Percentiles rank a stretch among this genome's conserved stretches.
phyloP scores from a whole-genome alignment of 1,140 invertebrate species.

The Eupeodes corollae region DNA sequence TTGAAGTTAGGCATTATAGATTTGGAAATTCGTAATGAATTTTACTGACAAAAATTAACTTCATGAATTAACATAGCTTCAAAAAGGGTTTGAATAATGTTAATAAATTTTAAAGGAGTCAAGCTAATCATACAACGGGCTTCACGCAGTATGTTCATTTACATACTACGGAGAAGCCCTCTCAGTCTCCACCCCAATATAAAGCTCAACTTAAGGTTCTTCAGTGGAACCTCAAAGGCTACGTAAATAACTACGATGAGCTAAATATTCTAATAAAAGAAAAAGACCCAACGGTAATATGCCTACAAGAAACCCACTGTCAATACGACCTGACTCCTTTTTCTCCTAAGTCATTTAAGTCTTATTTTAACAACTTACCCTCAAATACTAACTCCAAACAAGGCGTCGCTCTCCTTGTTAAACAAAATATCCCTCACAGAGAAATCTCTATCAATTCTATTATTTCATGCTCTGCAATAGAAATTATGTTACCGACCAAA shows the following conservation, averaged over 20 bases:
- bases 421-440: not conserved
- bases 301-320: constrained; percentile 3
- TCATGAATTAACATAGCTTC: no score
- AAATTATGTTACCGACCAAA: no score
- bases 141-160: no score
- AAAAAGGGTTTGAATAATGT: no score
- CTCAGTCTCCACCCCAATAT: not conserved
- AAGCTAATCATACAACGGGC: no score
- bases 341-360: not conserved
- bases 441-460: not conserved
- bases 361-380: not conserved
- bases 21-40: no score
- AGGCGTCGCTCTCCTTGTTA: constrained; percentile 2
- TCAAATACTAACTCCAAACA: not conserved
- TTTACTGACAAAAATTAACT: no score
- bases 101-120: no score
- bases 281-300: not conserved
- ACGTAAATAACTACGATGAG: no score
- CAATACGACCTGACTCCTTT: not conserved
- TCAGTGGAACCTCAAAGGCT: constrained; percentile 5
- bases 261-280: no score
- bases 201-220: not conserved
- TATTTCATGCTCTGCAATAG: not conserved
- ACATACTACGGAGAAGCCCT: no score
- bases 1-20: no score